These are phyloP conservation scores for Crocuta crocuta DNA, from an alignment of 2,113 vertebrate genomes.

Conservation along the genomic window DNA sequence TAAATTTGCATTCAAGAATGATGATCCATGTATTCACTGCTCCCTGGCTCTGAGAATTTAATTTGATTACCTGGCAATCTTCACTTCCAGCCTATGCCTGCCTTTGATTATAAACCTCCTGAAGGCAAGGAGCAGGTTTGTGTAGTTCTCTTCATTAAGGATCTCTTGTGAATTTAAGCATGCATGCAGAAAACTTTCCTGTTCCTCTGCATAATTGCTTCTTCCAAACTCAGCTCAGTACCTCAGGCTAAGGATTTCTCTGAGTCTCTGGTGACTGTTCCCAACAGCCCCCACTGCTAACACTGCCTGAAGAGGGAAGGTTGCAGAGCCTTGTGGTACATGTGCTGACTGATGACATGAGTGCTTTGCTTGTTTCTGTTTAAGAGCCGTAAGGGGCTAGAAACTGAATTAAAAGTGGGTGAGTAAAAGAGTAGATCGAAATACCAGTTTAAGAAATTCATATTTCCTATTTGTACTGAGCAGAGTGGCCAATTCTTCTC, in stretches of 20 bases:
- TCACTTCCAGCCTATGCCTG: neutral
- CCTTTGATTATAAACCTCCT: constrained; percentile 28
- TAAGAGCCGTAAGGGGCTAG: neutral
- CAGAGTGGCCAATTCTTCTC: neutral
- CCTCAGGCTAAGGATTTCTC: neutral
- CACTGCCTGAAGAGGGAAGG: neutral
- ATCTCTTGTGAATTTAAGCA: neutral
- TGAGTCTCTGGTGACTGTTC: neutral
- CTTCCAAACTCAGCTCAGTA: neutral
- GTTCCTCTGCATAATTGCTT: neutral
- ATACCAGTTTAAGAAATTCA: neutral
- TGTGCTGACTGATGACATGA: neutral
- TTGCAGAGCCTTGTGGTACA: neutral
- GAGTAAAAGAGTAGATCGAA: neutral
- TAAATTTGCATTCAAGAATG: constrained; percentile 35
- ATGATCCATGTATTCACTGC: neutral
- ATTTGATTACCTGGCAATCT: neutral
- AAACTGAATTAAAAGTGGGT: neutral
- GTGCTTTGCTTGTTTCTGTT: neutral
- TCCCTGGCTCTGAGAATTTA: neutral
- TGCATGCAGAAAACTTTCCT: neutral
- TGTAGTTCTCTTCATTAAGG: neutral
- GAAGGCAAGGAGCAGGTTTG: neutral
- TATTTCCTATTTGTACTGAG: neutral
- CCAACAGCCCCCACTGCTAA: neutral